These are phyloP conservation scores for Parazoanthus darwini DNA, from an alignment of 92 coral and sea anemone genomes.

Conservation along the genomic window DNA sequence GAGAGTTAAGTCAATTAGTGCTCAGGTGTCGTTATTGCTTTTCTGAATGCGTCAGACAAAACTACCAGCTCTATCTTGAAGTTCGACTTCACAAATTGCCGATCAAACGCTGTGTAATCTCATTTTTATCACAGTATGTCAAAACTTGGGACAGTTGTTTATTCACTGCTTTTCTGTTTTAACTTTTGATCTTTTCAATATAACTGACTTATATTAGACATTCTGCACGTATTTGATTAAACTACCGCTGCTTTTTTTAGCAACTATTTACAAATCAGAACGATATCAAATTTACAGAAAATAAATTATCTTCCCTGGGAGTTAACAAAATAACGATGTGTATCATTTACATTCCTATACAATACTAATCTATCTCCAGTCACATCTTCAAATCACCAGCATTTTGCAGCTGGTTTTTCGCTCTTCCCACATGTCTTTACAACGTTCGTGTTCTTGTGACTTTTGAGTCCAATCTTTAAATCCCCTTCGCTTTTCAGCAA, in stretches of 20 bases:
- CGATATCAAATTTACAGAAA: conserved; percentile 37
- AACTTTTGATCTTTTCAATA: conserved; percentile 12
- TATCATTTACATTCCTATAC: conserved; percentile 42
- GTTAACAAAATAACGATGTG: conserved; percentile 33
- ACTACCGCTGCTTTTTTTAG: conserved; percentile 14
- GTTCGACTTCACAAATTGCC: neutral
- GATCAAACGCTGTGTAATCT: conserved; percentile 1
- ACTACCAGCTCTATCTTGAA: neutral
- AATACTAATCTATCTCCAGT: conserved; percentile 36
- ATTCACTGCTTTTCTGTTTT: conserved; percentile 21
- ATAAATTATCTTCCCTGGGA: conserved; percentile 32
- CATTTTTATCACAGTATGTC: neutral
- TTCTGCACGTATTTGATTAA: conserved; percentile 1
- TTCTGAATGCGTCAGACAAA: conserved; percentile 26
- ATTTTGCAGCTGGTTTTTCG: conserved; percentile 31
- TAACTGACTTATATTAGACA: neutral
- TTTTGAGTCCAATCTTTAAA: neutral
- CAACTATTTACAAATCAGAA: conserved; percentile 39
- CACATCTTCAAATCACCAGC: conserved; percentile 19
- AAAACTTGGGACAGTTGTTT: conserved; percentile 7
- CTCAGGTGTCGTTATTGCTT: conserved; percentile 1
- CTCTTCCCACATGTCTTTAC: neutral
- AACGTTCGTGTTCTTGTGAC: conserved; percentile 13
- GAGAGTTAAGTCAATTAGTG: conserved; percentile 23
- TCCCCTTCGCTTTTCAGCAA: neutral